Percentiles rank a stretch among this genome's conserved stretches.
Evolutionary conservation across 2,113 vertebrate species (phyloP).

Genomic region (Atherinomorus stipes): DNA sequence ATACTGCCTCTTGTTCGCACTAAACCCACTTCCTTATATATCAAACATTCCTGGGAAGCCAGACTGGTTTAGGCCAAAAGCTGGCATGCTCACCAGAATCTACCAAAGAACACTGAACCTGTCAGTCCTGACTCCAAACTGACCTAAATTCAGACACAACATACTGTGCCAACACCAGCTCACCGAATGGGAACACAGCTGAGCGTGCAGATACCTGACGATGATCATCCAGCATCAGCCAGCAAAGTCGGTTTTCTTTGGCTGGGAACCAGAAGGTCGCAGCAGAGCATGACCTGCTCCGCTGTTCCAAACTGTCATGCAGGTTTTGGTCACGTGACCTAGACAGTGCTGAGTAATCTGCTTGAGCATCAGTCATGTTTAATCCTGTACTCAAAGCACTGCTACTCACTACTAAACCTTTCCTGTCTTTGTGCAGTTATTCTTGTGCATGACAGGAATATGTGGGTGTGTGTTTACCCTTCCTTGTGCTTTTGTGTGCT

Average conservation of each 20-base stretch:
- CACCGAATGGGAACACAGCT: background rate
- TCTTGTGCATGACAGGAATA: background rate
- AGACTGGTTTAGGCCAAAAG: background rate
- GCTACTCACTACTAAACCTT: slow-evolving; percentile 35
- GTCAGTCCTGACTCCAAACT: background rate
- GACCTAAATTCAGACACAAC: background rate
- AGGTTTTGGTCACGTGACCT: slow-evolving; percentile 53
- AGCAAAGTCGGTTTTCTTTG: background rate
- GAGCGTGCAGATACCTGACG: background rate
- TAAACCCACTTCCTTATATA: background rate
- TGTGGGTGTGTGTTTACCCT: background rate
- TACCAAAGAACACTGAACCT: background rate
- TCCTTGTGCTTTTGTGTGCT: background rate
- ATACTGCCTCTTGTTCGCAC: background rate
- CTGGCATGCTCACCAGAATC: background rate
- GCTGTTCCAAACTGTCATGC: slow-evolving; percentile 15
- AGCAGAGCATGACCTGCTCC: slow-evolving; percentile 24
- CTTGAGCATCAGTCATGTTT: slow-evolving; percentile 61
- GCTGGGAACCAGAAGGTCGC: background rate
- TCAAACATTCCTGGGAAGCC: background rate
- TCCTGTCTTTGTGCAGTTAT: slow-evolving; percentile 2
- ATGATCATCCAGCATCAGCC: background rate
- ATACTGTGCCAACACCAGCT: background rate
- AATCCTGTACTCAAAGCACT: slow-evolving; percentile 50
- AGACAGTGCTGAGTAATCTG: slow-evolving; percentile 59